Base-by-base conservation (phyloP, 2,797 vertebrate genomes). In the Rhinophrynus dorsalis region DNA sequence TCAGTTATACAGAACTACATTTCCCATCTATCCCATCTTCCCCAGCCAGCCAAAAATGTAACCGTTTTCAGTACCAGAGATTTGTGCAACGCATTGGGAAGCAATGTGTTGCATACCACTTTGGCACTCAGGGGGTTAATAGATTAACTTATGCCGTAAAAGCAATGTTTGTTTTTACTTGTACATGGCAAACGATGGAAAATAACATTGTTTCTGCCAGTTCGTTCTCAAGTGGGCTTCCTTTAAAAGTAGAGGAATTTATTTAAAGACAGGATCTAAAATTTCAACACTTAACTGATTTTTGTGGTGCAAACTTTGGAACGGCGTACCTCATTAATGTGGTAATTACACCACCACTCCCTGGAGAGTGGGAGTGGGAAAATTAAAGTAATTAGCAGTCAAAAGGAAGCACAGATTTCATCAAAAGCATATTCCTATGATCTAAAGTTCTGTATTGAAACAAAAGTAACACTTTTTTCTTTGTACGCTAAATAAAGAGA, bases 151-250 rank as follows among this genome's bases (percentile, higher is more conserved):
- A n/a, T n/a, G n/a, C n/a, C n/a, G n/a, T n/a, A 12, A 30, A 61
- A 35, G 11, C 24, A 26, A 6, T 30, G 52, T 71, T 71, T 71
- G 42, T 50, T 70, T 57, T 57, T 57, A 63, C 60, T 47, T 64
- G 40, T 57, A 48, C 27, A 71, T 63, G 9, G 37, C 21, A 45
- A 24, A 13, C 30, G 24, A 56, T 50, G 11, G 38, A 57, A 38
- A 64, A 64, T 48, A 55, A 11, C 32, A 20, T 27, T 48, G 29
- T 26, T 29, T 26, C 50, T 63, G 68, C 68, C 68, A 71, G 44
- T 13, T 37, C 60, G n/a, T 38, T 63, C 38, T 64, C 40, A 26
- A 64, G n/a, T 29, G 44, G 32, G 52, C 32, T 64, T 63, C 51
- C 48, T 23, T 63, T 37, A 21, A 12, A 20, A 47, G 21, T 23